Evolutionary conservation across 1,140 invertebrate species (phyloP).

Genomic region (Nixonia krombeini): DNA sequence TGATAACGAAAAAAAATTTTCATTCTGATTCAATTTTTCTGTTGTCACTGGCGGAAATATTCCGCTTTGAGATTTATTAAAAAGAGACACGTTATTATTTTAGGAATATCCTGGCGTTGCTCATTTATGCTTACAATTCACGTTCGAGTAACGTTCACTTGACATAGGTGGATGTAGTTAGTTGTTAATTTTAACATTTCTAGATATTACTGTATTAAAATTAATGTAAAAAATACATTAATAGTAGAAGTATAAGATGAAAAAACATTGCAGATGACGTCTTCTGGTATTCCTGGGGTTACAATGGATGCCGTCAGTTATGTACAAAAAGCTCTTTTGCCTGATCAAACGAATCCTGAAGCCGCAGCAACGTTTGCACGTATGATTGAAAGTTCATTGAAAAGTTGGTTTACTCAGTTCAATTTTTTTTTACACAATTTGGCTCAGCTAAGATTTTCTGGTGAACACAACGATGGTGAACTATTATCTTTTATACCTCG

Average conservation of each 20-base stretch:
- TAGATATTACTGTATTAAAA: no score
- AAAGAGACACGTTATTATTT: no score
- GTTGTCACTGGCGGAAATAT: no score
- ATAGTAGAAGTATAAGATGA: slow-evolving; percentile 59
- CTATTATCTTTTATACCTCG: slow-evolving; percentile 94
- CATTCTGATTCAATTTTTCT: no score
- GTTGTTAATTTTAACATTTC: no score
- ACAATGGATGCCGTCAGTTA: slow-evolving; percentile 92
- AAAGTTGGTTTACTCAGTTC: slow-evolving; percentile 93
- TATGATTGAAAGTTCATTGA: slow-evolving; percentile 91
- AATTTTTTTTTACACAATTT: slow-evolving; percentile 99
- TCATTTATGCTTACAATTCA: no score
- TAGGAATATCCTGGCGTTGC: no score
- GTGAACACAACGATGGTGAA: slow-evolving; percentile 86
- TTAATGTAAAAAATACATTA: neutral
- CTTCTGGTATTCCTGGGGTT: slow-evolving; percentile 94
- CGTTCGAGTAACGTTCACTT: no score
- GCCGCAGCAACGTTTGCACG: slow-evolving; percentile 93
- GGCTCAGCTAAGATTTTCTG: slow-evolving; percentile 92
- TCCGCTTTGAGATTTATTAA: no score
- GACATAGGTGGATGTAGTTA: no score
- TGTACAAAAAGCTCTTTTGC: slow-evolving; percentile 91
- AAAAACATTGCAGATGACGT: slow-evolving; percentile 92
- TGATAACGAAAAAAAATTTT: no score
- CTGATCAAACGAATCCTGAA: slow-evolving; percentile 92